phyloP scores from a whole-genome alignment of 2,113 vertebrate genomes.

The Campylomormyrus numenius region DNA sequence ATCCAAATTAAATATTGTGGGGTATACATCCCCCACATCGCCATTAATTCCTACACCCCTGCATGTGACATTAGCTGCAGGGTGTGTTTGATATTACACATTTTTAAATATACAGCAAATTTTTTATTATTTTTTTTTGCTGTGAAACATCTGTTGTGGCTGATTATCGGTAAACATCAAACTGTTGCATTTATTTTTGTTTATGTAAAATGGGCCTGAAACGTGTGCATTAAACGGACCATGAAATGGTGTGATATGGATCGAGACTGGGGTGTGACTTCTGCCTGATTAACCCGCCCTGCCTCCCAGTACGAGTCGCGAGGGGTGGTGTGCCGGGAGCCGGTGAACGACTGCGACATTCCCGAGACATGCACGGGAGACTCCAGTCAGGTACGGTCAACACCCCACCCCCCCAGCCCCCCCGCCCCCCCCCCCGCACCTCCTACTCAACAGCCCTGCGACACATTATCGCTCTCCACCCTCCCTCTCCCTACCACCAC shows the following conservation, averaged over 20 bases:
- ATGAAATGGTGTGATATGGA: neutral
- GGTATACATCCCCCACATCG: neutral
- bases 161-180: neutral
- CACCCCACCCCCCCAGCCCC: no score
- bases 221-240: neutral
- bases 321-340: slow-evolving; percentile 76
- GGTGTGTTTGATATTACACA: neutral
- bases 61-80: neutral
- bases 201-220: neutral
- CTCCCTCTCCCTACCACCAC: no score
- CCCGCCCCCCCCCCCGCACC: no score
- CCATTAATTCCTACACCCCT: neutral
- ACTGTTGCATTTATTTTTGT: neutral
- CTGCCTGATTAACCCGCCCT: neutral
- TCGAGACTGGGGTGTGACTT: neutral
- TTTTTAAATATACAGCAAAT: neutral
- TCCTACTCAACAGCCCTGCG: no score
- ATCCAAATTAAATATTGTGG: neutral
- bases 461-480: no score
- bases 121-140: neutral
- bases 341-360: slow-evolving; percentile 88
- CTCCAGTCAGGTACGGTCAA: slow-evolving; percentile 82
- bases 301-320: slow-evolving; percentile 72
- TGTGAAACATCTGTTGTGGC: neutral
- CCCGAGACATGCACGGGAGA: slow-evolving; percentile 86